Base-by-base conservation (phyloP, 2,113 vertebrate species). In the Vulpes lagopus region DNA sequence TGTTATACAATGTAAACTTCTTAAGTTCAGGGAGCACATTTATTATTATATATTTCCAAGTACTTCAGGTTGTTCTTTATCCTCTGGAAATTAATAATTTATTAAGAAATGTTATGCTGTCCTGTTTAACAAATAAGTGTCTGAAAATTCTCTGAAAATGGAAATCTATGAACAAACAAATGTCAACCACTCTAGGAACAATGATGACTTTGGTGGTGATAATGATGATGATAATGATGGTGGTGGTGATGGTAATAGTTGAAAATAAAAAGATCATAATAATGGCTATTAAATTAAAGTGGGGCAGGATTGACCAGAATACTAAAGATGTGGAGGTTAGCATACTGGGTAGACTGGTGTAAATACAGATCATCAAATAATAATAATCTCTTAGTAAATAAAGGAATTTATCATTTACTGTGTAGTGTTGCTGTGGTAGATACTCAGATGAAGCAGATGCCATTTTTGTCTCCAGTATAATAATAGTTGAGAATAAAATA, bases 41-140 rank as follows among this genome's bases (percentile, higher is more conserved):
- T 60, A 90, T 87, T 92, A 22, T 86, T 95, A 76, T 23, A 22
- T 88, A 51, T 95, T 71, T 95, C 35, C 8, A 80, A 73, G 49
- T 80, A 30, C 57, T 53, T 81, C 17, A 79, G n/a, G 19, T 14
- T 92, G 57, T 65, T 92, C 9, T 83, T 87, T 67, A 60, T 55
- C 23, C 25, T 88, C 89, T 93, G 32, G 35, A 87, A 91, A 76
- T 49, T 30, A 62, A 20, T 85, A 78, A 78, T 76, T 57, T 80
- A 81, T 95, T 89, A 81, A 2, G 25, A 96, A 93, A 38, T 86
- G 4, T 64, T 83, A 51, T 53, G 11, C 55, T 86, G 79, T 64
- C 15, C 15, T 69, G 86, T 81, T 60, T 23, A 64, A 69, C 8
- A 76, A 89, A 15, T 23, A 30, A 74, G 17, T 16, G 32, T 60